Evolutionary conservation across 2,113 vertebrate genomes (phyloP).

Genomic region (Propithecus coquereli): DNA sequence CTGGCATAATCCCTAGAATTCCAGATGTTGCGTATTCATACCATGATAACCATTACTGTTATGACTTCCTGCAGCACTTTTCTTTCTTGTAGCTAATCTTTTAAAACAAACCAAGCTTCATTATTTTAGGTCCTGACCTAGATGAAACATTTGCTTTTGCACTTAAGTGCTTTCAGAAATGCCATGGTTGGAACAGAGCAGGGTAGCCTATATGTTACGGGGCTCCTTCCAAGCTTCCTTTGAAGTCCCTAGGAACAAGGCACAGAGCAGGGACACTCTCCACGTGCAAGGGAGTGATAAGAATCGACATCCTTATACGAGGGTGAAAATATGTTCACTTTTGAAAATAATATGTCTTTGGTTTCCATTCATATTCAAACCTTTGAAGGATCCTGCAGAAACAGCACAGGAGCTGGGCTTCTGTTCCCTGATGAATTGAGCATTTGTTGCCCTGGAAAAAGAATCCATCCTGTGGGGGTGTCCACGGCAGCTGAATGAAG

Average conservation of each 20-base stretch:
- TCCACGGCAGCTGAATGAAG: background rate
- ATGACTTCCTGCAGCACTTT: background rate
- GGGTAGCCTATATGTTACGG: background rate
- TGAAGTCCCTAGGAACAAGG: background rate
- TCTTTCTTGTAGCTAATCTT: slow-evolving; percentile 17
- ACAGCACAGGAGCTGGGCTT: background rate
- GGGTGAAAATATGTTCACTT: slow-evolving; percentile 31
- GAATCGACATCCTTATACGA: slow-evolving; percentile 38
- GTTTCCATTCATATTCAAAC: slow-evolving; percentile 11
- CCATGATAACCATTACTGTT: background rate
- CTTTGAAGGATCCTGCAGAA: slow-evolving; percentile 15
- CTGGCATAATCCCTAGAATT: background rate
- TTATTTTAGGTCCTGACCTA: slow-evolving; percentile 19
- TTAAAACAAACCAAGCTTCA: background rate
- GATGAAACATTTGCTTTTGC: slow-evolving; percentile 28
- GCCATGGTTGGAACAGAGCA: background rate
- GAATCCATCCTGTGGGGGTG: background rate
- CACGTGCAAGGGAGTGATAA: background rate
- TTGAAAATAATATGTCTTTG: slow-evolving; percentile 28
- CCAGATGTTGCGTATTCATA: background rate
- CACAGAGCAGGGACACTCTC: background rate
- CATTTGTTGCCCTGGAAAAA: slow-evolving; percentile 30
- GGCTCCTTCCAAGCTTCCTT: background rate
- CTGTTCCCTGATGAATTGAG: slow-evolving; percentile 20
- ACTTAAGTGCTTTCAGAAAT: background rate